Evolutionary conservation across 1,140 invertebrate genomes (phyloP).

Genomic region (Aphaenogaster ashmeadi): DNA sequence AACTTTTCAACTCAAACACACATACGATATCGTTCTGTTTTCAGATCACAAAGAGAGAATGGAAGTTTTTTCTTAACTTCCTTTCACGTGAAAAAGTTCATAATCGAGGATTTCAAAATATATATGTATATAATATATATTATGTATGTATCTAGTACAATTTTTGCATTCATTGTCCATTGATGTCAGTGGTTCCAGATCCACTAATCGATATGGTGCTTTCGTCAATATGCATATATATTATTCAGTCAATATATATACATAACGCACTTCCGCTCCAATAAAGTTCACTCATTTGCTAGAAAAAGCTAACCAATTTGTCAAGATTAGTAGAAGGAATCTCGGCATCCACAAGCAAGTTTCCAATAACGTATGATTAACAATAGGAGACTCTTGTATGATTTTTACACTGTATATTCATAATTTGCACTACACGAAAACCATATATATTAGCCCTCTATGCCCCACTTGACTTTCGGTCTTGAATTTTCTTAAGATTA

Average conservation of each 20-base stretch:
- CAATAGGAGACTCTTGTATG: slow-evolving; percentile 22
- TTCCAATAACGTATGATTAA: slow-evolving; percentile 26
- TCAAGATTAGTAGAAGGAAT: not conserved
- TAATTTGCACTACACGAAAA: slow-evolving; percentile 35
- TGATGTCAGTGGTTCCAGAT: slow-evolving; percentile 11
- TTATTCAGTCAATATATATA: slow-evolving; percentile 11
- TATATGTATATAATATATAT: slow-evolving; percentile 40
- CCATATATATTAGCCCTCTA: not conserved
- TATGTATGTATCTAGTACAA: slow-evolving; percentile 38
- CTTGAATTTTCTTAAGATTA: slow-evolving; percentile 22
- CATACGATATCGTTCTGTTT: slow-evolving; percentile 62
- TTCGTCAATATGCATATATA: slow-evolving; percentile 24
- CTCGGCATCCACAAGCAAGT: not conserved
- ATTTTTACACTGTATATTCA: slow-evolving; percentile 29
- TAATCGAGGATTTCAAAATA: slow-evolving; percentile 45
- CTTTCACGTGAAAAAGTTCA: slow-evolving; percentile 59
- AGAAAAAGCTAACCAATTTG: slow-evolving; percentile 9
- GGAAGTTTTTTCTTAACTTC: slow-evolving; percentile 66
- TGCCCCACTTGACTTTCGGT: not conserved
- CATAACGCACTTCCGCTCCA: slow-evolving; percentile 7
- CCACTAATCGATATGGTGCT: slow-evolving; percentile 36
- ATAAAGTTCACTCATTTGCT: slow-evolving; percentile 27
- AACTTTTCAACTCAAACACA: slow-evolving; percentile 69
- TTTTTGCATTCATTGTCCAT: slow-evolving; percentile 11
- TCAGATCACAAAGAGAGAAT: slow-evolving; percentile 62